Percentiles rank a stretch among this genome's conserved stretches.
Conservation (phyloP, 2,888 invertebrate species). For the Lampropteryx suffumata region DNA sequence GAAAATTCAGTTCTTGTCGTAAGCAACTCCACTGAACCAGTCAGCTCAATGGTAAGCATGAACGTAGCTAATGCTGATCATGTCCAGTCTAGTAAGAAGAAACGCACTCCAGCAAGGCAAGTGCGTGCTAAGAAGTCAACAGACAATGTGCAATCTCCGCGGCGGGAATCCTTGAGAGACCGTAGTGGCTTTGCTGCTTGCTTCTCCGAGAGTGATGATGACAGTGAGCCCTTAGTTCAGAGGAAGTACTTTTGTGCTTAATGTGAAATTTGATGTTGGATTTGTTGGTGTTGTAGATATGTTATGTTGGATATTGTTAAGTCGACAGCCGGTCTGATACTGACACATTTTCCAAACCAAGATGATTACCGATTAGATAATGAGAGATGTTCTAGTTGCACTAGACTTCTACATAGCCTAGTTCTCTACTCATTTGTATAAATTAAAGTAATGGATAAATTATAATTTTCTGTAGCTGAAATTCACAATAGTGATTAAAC, state of each 20-base stretch:
- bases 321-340: slow-evolving; percentile 25
- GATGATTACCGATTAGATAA: slow-evolving; percentile 9
- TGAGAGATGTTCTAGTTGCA: slow-evolving; percentile 21
- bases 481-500: slow-evolving; percentile 7
- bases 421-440: slow-evolving; percentile 9
- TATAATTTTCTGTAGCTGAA: neutral
- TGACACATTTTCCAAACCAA: slow-evolving; percentile 8
- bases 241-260: slow-evolving; percentile 63
- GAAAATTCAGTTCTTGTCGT: slow-evolving; percentile 61
- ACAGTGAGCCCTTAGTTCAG: slow-evolving; percentile 61
- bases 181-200: slow-evolving; percentile 71
- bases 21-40: slow-evolving; percentile 58
- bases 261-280: slow-evolving; percentile 15
- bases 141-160: slow-evolving; percentile 44
- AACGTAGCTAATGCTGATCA: slow-evolving; percentile 53
- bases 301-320: slow-evolving; percentile 13
- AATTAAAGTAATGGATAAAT: neutral
- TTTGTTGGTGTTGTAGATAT: slow-evolving; percentile 23
- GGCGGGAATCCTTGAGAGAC: slow-evolving; percentile 58
- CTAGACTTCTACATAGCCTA: slow-evolving; percentile 2
- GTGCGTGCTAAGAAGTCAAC: slow-evolving; percentile 43
- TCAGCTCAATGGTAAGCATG: slow-evolving; percentile 58
- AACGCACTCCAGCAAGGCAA: slow-evolving; percentile 38
- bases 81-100: slow-evolving; percentile 39
- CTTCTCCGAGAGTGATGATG: slow-evolving; percentile 75